A percentile compares a stretch with the other conserved stretches of the same genome.
Evolutionary conservation across 2,797 vertebrate genomes (phyloP).

Genomic region (Spondyliosoma cantharus): DNA sequence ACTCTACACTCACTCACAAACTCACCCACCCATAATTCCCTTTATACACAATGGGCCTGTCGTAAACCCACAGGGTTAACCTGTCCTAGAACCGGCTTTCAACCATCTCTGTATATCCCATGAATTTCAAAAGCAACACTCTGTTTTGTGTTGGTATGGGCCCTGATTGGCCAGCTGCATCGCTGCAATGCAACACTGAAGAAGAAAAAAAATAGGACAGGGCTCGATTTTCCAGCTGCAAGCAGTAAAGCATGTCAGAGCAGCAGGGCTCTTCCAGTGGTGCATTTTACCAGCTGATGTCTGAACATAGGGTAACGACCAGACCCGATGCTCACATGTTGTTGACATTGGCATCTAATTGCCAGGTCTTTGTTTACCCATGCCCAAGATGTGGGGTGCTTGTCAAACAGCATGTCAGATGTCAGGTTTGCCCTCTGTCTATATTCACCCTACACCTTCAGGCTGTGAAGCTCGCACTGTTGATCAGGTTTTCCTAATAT

Average conservation of each 20-base stretch:
- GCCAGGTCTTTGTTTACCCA: conserved; percentile 3
- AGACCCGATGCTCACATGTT: conserved; percentile 6
- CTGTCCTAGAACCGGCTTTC: neutral
- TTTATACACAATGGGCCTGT: neutral
- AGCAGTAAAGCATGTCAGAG: neutral
- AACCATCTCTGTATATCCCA: neutral
- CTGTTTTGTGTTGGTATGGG: neutral
- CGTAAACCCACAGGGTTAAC: neutral
- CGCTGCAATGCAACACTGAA: conserved; percentile 21
- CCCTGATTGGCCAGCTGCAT: neutral
- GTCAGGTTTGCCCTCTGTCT: neutral
- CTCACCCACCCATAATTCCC: neutral
- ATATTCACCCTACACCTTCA: neutral
- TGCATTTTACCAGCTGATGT: neutral
- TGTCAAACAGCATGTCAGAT: conserved; percentile 3
- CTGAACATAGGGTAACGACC: neutral
- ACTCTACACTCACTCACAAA: neutral
- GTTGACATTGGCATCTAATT: conserved; percentile 4
- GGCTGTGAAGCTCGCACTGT: neutral
- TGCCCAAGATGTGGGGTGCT: neutral
- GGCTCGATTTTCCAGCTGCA: neutral
- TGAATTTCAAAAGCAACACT: neutral
- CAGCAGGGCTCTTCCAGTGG: neutral
- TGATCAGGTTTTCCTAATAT: neutral
- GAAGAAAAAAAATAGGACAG: neutral